phyloP scores from a whole-genome alignment of 2,797 vertebrate genomes.

The Gymnothorax javanicus region DNA sequence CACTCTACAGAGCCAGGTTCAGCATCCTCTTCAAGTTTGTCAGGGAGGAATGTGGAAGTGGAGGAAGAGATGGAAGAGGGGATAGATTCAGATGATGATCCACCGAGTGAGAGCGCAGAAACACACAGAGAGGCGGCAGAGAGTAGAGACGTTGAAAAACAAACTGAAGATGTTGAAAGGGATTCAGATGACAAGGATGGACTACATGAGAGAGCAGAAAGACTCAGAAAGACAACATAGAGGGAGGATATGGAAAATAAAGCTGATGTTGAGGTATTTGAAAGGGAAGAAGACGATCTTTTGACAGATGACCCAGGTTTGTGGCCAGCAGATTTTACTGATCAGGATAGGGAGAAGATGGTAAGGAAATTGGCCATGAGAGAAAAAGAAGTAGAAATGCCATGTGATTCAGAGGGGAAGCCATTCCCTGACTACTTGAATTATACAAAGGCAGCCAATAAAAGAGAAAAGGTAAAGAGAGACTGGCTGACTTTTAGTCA shows the following conservation, averaged over 20 bases:
- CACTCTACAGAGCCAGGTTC: slow-evolving; percentile 25
- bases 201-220: slow-evolving; percentile 6
- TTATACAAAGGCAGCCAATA: slow-evolving; percentile 39
- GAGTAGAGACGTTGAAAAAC: too few species aligned
- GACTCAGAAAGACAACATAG: not conserved
- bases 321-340: slow-evolving; percentile 35
- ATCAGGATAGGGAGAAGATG: slow-evolving; percentile 34
- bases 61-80: slow-evolving; percentile 1
- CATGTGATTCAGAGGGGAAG: slow-evolving; percentile 37
- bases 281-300: slow-evolving; percentile 11
- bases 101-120: not conserved
- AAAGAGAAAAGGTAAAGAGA: slow-evolving; percentile 35
- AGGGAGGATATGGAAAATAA: not conserved
- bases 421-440: slow-evolving; percentile 36
- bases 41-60: not conserved
- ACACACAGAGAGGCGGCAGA: too few species aligned
- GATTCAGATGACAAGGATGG: slow-evolving; percentile 8
- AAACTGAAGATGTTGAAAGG: too few species aligned
- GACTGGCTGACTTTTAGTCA: slow-evolving; percentile 40
- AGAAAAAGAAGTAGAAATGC: slow-evolving; percentile 33
- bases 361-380: slow-evolving; percentile 34
- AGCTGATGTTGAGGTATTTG: slow-evolving; percentile 2
- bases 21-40: not conserved
- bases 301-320: slow-evolving; percentile 34
- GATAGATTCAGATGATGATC: too few species aligned